Base-by-base conservation (phyloP, 2,113 vertebrate genomes). In the Athene noctua region DNA sequence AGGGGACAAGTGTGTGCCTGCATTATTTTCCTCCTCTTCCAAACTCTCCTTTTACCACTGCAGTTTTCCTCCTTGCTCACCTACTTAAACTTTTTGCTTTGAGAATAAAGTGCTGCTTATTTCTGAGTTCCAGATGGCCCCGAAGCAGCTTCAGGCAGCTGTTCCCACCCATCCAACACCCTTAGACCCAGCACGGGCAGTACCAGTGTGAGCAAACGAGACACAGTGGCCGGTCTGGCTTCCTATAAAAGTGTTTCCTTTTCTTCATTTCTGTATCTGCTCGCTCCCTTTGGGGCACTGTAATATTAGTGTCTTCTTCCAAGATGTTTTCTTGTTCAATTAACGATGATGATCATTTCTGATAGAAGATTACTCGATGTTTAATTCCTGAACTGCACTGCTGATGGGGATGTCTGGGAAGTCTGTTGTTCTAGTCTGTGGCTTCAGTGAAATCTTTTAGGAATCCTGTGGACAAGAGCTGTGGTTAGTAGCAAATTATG, bases 41-140 rank as follows among this genome's bases (percentile, higher is more conserved):
- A 29, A 40, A 1, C 57, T 61, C 62, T 57, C 15, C 55, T 54
- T 32, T 63, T 42, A 23, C 61, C n/a, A 1, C 42, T 74, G 40
- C 59, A 6, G 3, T 27, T 71, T 8, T 67, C 15, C 40, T 75
- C 23, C 18, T 61, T 32, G 21, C 47, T 61, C 32, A 58, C 0
- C 83, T 47, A 1, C 36, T 30, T 30, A 8, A 55, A 11, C 54
- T 70, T 72, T 61, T 40, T 75, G 25, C 62, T 83, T 52, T 9
- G 23, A 77, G 73, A 83, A 63, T 63, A 49, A 94, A 96, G 51
- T 62, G 85, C 73, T 47, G 52, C 2, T 93, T 70, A 26, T 91
- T 93, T 67, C 73, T 87, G 94, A 90, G 59, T 95, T 79, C 86
- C 94, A 72, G 6, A 66, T 66, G 59, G 63, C 66, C 88, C 63